Base-by-base conservation (phyloP, 53 echinoderm and acorn worm genomes). In the Holothuria scabra region DNA sequence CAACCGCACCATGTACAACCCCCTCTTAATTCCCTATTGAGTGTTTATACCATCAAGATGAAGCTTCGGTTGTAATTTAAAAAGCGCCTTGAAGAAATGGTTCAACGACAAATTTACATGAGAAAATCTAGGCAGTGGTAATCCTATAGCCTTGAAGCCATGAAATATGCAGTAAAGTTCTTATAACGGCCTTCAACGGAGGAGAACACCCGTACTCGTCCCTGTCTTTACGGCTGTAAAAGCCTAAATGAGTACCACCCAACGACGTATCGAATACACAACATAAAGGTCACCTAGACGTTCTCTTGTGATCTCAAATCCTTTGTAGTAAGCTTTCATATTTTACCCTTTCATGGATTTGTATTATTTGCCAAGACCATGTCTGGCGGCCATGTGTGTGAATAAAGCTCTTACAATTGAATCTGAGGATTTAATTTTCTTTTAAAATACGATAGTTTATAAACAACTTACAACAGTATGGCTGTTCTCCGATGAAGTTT, bases 321-420 rank as follows among this genome's bases (percentile, higher is more conserved):
- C 46, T 44, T 44, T 72, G 44, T 72, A 48, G 46, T 41, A 46
- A 12, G 22, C 72, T 26, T 44, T 72, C 37, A 35, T 35, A 19
- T 35, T 72, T 72, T 48, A 8, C 44, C 48, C 72, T 44, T 72
- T 72, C 72, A 72, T 26, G 72, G 48, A 41, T 25, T 24, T 44
- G n/a, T 8, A 72, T 44, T 72, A 25, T 38, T 66, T 72, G 72
- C 25, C 44, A 46, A 44, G 44, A 44, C 44, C 49, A 44, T 72
- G 72, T 72, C 72, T 72, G 72, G 72, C 72, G 72, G 72, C 72
- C 72, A 72, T 72, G 72, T 72, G 72, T 72, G 72, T 72, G 72
- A 72, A 72, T 72, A 25, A 38, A 44, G 46, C 49, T n/a, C 44
- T 14, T 48, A 72, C 72, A 72, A 72, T 72, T 18, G 52, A 52